Evolutionary conservation across 2,888 invertebrate genomes (phyloP), one percentile per base, ranked within the genome.

Genomic region (Melipona bicolor): DNA sequence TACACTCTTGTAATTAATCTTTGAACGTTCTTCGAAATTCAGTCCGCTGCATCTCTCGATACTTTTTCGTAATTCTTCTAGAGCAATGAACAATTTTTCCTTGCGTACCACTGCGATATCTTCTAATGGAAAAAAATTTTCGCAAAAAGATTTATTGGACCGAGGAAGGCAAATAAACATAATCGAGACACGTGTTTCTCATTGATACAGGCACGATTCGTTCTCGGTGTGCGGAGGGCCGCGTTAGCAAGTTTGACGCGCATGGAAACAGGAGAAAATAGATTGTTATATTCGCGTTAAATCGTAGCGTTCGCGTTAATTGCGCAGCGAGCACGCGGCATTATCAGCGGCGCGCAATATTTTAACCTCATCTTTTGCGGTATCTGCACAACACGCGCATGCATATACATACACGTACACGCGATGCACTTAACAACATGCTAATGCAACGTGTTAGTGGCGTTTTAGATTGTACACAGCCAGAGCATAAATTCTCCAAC

Each of bases 361-460:
- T 69, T 75, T 74, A 74, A 68, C 52, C 73, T 36, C 49, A 43
- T 68, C 69, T 75, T 79, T 75, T 32, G 56, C 27, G 68, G 69
- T 79, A 75, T 68, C 68, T 67, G 36, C 27, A 2, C 43, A 43
- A 36, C 43, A 9, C 9, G 43, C 11, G 9, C 43, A 11, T 43
- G 9, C 36, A 43, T 43, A 11, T 43, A 9, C 0, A 36, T 9
- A 9, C 9, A 36, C 21, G 68, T 74, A 52, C 75, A 43, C 65
- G 69, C 61, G 27, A 74, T 75, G 68, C 68, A 54, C 68, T 74
- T 75, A 62, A 59, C 62, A 75, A 62, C 54, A 69, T 43, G 61
- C 43, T 74, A 74, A 59, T 69, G 69, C 69, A 43, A 49, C 74
- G 74, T 68, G 67, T 69, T 79, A 68, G 67, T 15, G 59, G 79